Evolutionary conservation across 2,797 vertebrate species (phyloP), one percentile per base, ranked within the genome.

Genomic region (Argyrosomus regius): DNA sequence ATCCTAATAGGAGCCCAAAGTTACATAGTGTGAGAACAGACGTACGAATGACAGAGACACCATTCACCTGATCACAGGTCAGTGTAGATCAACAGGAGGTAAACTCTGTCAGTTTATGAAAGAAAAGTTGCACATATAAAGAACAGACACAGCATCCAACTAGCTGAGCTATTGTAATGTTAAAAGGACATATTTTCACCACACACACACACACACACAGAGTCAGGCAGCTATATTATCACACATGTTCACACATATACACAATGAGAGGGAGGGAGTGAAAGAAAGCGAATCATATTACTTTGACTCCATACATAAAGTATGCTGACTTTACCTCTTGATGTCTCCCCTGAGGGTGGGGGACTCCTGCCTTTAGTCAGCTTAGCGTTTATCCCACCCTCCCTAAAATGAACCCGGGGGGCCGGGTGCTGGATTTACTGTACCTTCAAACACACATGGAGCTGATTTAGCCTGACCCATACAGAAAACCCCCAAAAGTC

Each of bases 371-470:
- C 75, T 86, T 79, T 12, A 74, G 68, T 72, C 78, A 76, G 73
- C 83, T 82, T 63, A 72, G 69, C 14, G 14, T 72, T 81, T 5
- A 79, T 64, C 77, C 74, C 65, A 7, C 50, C 63, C 61, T 66
- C 53, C 43, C 58, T 18, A 6, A 71, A 59, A 50, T 24, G 46
- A 79, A 46, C 60, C 80, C 18, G 5, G 49, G 22, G 75, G 77
- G 68, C 64, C 46, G 31, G 6, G 48, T 1, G 28, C 53, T 72
- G 88, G 90, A 88, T 89, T 87, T 89, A 88, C 87, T 90, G 87
- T 88, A 90, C 87, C 80, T 80, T 59, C 83, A 86, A 64, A 85
- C 87, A 89, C 89, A 91, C 81, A 83, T 86, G 84, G 83, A 70
- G 84, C 75, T 77, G 49, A 70, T 89, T 88, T 86, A 74, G 24